These are phyloP conservation scores for Chunga burmeisteri DNA, from an alignment of 2,113 vertebrate species.

Conservation along the genomic window DNA sequence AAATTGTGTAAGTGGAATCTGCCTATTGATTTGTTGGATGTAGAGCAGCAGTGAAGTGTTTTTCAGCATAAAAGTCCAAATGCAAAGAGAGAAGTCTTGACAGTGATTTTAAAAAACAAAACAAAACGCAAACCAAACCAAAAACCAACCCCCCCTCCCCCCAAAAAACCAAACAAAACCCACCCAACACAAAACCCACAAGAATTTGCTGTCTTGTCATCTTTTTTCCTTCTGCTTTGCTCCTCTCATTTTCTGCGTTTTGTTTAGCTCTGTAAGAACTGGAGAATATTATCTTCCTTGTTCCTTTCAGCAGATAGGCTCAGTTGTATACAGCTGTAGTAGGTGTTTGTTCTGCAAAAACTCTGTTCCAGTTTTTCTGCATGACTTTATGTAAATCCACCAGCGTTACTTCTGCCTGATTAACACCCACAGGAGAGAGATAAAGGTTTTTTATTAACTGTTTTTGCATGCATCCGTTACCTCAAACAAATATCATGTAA, in stretches of 20 bases:
- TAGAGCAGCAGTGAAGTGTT: not conserved
- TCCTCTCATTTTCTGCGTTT: not conserved
- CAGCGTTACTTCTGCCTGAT: not conserved
- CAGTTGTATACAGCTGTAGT: not conserved
- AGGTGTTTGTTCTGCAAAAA: not conserved
- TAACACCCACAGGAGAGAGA: not conserved
- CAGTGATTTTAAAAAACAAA: not conserved
- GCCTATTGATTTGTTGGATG: not conserved
- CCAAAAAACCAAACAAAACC: too few species aligned
- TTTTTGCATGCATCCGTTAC: not conserved
- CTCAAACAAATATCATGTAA: not conserved
- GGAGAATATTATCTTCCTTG: not conserved
- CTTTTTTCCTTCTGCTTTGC: not conserved
- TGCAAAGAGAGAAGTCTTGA: not conserved
- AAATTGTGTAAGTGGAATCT: not conserved
- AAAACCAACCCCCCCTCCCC: too few species aligned
- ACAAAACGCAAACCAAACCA: not conserved
- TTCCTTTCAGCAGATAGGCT: not conserved
- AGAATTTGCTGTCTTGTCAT: not conserved
- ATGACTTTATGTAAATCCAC: not conserved
- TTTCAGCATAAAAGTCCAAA: not conserved
- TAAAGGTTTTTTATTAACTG: not conserved
- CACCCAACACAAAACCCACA: not conserved
- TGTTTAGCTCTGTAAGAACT: not conserved
- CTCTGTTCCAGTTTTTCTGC: not conserved